Conservation (phyloP, 2,797 vertebrate species). For the Enteromius argenteus region DNA sequence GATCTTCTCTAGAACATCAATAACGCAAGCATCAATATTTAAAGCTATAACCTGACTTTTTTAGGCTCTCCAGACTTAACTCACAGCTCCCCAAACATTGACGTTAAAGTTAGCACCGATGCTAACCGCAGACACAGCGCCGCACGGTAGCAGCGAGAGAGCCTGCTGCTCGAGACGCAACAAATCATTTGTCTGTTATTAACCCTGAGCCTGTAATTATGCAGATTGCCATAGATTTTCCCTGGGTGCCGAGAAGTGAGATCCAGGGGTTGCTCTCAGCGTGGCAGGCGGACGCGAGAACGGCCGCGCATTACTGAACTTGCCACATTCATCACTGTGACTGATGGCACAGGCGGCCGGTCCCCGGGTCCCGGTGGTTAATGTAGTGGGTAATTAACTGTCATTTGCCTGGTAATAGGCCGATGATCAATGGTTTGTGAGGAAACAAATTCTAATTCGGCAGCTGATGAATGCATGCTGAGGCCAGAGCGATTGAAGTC, state of each 20-base stretch:
- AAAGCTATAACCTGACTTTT: slow-evolving; percentile 9
- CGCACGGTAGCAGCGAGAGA: slow-evolving; percentile 80
- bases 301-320: slow-evolving; percentile 97
- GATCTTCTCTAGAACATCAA: slow-evolving; percentile 6
- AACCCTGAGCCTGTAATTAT: slow-evolving; percentile 99
- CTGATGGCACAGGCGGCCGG: slow-evolving; percentile 97
- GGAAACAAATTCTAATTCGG: slow-evolving; percentile 99
- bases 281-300: slow-evolving; percentile 89
- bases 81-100: not conserved
- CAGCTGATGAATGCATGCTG: slow-evolving; percentile 96
- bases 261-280: slow-evolving; percentile 93
- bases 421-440: slow-evolving; percentile 99
- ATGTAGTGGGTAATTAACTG: slow-evolving; percentile 99
- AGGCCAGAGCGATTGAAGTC: slow-evolving; percentile 90
- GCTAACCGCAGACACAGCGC: slow-evolving; percentile 75
- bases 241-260: slow-evolving; percentile 91
- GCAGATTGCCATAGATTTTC: slow-evolving; percentile 99
- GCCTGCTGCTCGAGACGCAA: slow-evolving; percentile 91
- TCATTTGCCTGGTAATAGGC: slow-evolving; percentile 99
- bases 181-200: slow-evolving; percentile 99
- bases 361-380: slow-evolving; percentile 98
- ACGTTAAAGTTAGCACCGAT: slow-evolving; percentile 63
- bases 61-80: not conserved
- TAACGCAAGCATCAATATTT: slow-evolving; percentile 28
- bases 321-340: slow-evolving; percentile 99